These are phyloP conservation scores for Nymphalis io DNA, from an alignment of 1,140 invertebrate genomes.

Conservation along the genomic window DNA sequence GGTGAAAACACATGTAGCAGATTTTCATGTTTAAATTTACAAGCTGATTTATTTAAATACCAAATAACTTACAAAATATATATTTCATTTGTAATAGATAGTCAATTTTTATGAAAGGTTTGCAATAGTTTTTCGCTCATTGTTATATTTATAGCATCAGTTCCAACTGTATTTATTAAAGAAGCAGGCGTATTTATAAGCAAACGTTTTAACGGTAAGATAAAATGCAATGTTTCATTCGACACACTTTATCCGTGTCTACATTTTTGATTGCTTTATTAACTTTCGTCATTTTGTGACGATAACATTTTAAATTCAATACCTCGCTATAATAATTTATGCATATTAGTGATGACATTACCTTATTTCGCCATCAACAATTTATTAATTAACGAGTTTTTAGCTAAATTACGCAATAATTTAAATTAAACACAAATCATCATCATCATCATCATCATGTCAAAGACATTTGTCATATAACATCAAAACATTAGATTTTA, in stretches of 20 bases:
- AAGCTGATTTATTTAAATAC: too few relatives aligned
- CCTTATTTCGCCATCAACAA: neutral
- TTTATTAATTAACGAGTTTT: neutral
- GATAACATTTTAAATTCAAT: neutral
- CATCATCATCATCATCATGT: too few relatives aligned
- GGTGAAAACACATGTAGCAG: too few relatives aligned
- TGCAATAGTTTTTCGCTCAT: too few relatives aligned
- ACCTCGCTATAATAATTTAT: neutral
- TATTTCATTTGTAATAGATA: too few relatives aligned
- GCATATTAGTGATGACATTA: neutral
- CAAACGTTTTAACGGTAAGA: neutral
- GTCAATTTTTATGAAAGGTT: too few relatives aligned
- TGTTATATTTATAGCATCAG: neutral
- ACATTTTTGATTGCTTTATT: neutral
- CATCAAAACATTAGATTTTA: neutral
- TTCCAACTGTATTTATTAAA: conserved; percentile 5
- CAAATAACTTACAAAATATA: too few relatives aligned
- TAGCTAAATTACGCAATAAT: neutral
- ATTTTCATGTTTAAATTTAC: too few relatives aligned
- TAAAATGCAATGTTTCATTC: neutral
- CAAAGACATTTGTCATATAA: neutral
- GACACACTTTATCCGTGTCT: neutral
- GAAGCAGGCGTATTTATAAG: neutral
- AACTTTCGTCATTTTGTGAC: neutral
- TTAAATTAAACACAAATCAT: neutral